Percentiles rank a stretch among this genome's conserved stretches.
Evolutionary conservation across 2,797 vertebrate species (phyloP).

Genomic region (Hylomyscus alleni): DNA sequence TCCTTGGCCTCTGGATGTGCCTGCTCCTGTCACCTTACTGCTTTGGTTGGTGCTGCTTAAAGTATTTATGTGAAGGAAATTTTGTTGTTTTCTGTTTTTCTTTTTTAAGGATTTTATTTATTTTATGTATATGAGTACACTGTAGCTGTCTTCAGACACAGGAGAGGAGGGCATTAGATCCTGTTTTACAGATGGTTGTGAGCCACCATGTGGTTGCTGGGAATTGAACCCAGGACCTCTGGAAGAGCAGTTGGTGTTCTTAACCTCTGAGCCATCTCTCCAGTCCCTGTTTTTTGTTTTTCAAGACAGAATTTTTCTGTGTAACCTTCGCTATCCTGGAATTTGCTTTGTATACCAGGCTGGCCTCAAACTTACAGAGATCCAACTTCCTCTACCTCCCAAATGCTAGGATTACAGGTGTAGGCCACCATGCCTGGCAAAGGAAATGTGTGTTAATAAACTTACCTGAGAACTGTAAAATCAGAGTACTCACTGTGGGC

Average conservation of each 20-base stretch:
- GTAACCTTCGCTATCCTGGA: neutral
- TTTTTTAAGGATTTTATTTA: too few relatives aligned
- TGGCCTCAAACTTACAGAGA: neutral
- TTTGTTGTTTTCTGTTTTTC: neutral
- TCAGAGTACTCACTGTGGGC: neutral
- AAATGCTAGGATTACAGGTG: neutral
- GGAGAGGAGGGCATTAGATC: too few relatives aligned
- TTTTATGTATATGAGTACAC: too few relatives aligned
- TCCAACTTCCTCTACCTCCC: neutral
- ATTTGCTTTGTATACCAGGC: neutral
- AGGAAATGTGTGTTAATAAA: constrained; percentile 70
- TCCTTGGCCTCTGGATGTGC: neutral
- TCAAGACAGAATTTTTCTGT: neutral
- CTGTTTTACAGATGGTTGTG: too few relatives aligned
- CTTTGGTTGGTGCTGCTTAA: neutral
- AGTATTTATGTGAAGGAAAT: constrained; percentile 62
- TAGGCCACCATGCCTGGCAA: neutral
- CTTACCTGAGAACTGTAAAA: neutral
- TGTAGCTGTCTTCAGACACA: too few relatives aligned
- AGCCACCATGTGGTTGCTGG: too few relatives aligned
- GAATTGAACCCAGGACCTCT: too few relatives aligned
- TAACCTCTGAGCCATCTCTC: too few relatives aligned
- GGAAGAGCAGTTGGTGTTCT: too few relatives aligned
- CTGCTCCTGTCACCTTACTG: constrained; percentile 9
- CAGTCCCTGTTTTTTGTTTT: neutral